phyloP scores from a whole-genome alignment of 2,797 vertebrate species.

The Hephaestus fuliginosus region DNA sequence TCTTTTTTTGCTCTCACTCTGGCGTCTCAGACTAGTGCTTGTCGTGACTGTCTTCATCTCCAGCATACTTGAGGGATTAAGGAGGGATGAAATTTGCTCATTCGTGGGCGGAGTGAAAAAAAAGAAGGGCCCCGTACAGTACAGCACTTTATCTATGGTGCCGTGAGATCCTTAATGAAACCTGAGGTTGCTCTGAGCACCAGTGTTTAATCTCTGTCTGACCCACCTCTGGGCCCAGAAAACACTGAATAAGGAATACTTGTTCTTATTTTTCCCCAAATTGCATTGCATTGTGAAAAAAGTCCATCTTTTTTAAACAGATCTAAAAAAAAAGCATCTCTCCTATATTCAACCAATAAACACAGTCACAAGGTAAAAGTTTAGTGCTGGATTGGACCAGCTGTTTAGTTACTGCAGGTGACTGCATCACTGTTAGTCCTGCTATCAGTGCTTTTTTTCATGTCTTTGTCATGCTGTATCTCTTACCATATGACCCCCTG shows the following conservation, averaged over 20 bases:
- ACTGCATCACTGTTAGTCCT: background rate
- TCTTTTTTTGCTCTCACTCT: constrained; percentile 44
- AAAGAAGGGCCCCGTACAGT: constrained; percentile 63
- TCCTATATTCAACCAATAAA: background rate
- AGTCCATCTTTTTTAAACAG: background rate
- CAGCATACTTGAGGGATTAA: constrained; percentile 88
- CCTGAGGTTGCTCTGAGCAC: constrained; percentile 64
- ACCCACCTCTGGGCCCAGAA: constrained; percentile 30
- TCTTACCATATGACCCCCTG: constrained; percentile 42
- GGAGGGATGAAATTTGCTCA: constrained; percentile 85
- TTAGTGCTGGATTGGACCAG: background rate
- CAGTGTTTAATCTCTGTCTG: constrained; percentile 57
- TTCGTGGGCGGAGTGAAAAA: constrained; percentile 71
- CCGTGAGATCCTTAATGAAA: constrained; percentile 78
- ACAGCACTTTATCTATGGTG: constrained; percentile 75
- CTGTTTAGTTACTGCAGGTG: constrained; percentile 16
- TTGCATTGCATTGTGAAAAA: constrained; percentile 1
- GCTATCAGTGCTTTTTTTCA: constrained; percentile 43
- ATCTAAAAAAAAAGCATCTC: background rate
- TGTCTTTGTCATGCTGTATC: constrained; percentile 54
- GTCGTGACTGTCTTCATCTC: constrained; percentile 85
- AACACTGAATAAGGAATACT: constrained; percentile 25
- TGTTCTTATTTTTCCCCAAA: background rate
- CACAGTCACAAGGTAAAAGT: background rate
- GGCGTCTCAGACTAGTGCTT: constrained; percentile 65